Conservation (phyloP, 2,113 vertebrate species). For the Polypterus bichir region DNA sequence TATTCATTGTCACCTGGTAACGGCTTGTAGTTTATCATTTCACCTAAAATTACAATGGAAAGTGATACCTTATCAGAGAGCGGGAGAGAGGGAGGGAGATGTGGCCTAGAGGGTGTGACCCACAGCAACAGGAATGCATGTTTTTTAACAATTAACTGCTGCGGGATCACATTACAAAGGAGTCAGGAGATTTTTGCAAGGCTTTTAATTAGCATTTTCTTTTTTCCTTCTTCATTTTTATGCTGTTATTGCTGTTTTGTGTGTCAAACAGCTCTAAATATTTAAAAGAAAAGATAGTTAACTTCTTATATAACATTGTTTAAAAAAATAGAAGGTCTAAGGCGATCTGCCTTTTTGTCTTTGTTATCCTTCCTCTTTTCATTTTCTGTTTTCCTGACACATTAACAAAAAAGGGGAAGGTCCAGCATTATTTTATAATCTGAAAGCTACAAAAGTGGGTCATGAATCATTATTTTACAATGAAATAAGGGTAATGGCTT, state of each 20-base stretch:
- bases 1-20: conserved; percentile 75
- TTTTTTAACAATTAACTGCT: conserved; percentile 27
- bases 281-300: no score
- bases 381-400: no score
- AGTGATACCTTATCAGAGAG: conserved; percentile 62
- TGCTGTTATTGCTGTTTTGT: background rate
- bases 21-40: conserved; percentile 63
- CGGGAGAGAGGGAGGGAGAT: conserved; percentile 33
- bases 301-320: no score
- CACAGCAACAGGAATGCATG: conserved; percentile 17
- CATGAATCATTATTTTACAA: no score
- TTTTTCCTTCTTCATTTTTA: background rate
- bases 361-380: no score
- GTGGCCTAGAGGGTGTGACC: background rate
- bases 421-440: no score
- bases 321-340: no score
- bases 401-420: no score
- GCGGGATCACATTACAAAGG: conserved; percentile 27
- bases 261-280: no score
- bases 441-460: no score
- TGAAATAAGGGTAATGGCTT: no score
- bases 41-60: conserved; percentile 72
- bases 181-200: conserved; percentile 5
- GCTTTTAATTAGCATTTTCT: conserved; percentile 17
- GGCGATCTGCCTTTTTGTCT: no score